phyloP scores from a whole-genome alignment of 2,113 vertebrate species.

The Reinhardtius hippoglossoides region DNA sequence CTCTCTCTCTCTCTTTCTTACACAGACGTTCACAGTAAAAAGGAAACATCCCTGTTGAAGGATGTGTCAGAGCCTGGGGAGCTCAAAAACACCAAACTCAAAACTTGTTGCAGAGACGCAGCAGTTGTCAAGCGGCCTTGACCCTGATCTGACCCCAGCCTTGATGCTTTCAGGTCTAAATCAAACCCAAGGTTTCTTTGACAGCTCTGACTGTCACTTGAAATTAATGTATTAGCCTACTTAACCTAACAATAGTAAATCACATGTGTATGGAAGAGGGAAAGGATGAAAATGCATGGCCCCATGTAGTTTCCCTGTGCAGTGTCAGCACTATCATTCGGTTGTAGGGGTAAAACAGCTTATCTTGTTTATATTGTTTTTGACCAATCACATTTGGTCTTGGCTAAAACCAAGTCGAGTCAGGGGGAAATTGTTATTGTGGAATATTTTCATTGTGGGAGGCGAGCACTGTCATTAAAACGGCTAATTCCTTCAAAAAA shows the following conservation, averaged over 20 bases:
- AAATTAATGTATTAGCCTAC: slow-evolving; percentile 41
- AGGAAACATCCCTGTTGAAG: neutral
- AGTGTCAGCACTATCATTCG: too few species aligned
- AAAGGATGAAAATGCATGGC: neutral
- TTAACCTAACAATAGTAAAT: slow-evolving; percentile 52
- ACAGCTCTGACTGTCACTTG: slow-evolving; percentile 40
- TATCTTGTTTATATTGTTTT: too few species aligned
- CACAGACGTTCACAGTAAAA: neutral
- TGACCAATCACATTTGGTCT: too few species aligned
- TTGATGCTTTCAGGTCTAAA: slow-evolving; percentile 50
- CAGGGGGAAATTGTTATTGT: too few species aligned
- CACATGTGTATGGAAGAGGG: neutral
- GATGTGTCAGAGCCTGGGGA: neutral
- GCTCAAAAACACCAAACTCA: slow-evolving; percentile 4
- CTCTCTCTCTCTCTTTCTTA: neutral
- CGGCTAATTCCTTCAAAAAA: too few species aligned
- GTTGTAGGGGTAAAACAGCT: too few species aligned
- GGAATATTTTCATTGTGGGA: too few species aligned
- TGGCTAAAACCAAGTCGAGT: too few species aligned
- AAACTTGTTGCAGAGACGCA: slow-evolving; percentile 8
- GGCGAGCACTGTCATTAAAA: too few species aligned
- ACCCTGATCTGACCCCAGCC: slow-evolving; percentile 37
- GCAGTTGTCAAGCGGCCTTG: slow-evolving; percentile 38
- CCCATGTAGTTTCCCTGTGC: too few species aligned
- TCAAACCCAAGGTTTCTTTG: slow-evolving; percentile 53